phyloP scores from a whole-genome alignment of 1,140 invertebrate genomes.

The Brachionus rotundiformis region DNA sequence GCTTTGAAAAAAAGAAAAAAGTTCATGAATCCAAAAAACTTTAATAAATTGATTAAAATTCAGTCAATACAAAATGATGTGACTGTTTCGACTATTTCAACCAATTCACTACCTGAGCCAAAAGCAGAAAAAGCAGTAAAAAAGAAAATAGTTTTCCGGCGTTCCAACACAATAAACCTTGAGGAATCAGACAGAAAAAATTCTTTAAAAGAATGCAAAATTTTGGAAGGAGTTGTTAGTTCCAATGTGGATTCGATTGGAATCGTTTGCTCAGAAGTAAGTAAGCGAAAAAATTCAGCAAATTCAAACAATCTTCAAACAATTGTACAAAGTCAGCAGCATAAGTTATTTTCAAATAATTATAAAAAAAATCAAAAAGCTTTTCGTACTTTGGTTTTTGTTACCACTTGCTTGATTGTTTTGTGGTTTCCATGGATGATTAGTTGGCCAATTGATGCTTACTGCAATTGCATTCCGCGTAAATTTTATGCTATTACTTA shows the following conservation, averaged over 20 bases:
- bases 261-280: no score
- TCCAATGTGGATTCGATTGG: background rate
- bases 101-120: background rate
- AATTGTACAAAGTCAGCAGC: constrained; percentile 20
- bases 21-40: background rate
- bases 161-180: background rate
- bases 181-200: background rate
- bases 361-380: constrained; percentile 44
- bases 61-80: background rate
- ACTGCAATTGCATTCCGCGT: constrained; percentile 31
- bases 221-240: background rate
- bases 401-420: background rate
- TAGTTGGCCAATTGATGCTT: constrained; percentile 39
- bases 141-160: background rate
- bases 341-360: constrained; percentile 23
- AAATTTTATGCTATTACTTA: constrained; percentile 20
- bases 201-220: background rate
- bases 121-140: background rate
- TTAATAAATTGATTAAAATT: constrained; percentile 1
- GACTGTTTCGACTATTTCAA: background rate
- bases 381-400: background rate
- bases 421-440: constrained; percentile 37
- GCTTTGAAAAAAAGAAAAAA: constrained; percentile 9
- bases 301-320: background rate
- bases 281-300: background rate